Evolutionary conservation across 1,140 invertebrate genomes (phyloP), one percentile per base, ranked within the genome.

Genomic region (Drosophila nasuta): DNA sequence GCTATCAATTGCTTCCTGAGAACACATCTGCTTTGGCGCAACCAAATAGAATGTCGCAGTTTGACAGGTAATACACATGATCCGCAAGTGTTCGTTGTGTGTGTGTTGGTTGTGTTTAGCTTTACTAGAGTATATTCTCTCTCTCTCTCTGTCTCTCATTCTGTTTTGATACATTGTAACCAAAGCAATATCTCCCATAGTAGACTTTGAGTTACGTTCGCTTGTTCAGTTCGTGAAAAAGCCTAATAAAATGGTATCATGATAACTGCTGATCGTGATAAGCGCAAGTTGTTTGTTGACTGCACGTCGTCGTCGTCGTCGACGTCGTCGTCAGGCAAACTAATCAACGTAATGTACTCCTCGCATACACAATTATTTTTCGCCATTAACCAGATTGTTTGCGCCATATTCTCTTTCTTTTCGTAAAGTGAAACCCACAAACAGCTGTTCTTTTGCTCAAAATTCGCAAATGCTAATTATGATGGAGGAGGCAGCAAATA

Each of bases 1-100:
- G 48, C 56, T 74, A 74, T 74, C 71, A 69, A 74, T 62, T 69
- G 45, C 73, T 75, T 75, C 73, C 73, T 75, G 68, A 35, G 67
- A 69, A 60, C 59, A 66, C 52, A 69, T 52, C 57, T 51, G 57
- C 41, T 20, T 13, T 64, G 48, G 13, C 56, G 10, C n/a, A 35
- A 10, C 15, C 6, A 8, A 43, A 43, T 48, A 48, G 35, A 56
- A 71, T 38, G 54, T 54, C 20, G 25, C 38, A 43, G 41, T 45
- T 17, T 58, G 17, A 13, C 30, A 33, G 35, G 35, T 38, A 38
- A 38, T 38, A 38, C 2, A 3, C 35, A 38, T 38, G 35, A 38
- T 38, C 35, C 35, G 33, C 30, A 7, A 5, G 0, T 33, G 5
- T 33, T 7, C 5, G 1, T 33, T 33, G 5, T 33, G 5, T 6